Conservation (phyloP, 2,113 vertebrate species). For the Herpailurus yagouaroundi region DNA sequence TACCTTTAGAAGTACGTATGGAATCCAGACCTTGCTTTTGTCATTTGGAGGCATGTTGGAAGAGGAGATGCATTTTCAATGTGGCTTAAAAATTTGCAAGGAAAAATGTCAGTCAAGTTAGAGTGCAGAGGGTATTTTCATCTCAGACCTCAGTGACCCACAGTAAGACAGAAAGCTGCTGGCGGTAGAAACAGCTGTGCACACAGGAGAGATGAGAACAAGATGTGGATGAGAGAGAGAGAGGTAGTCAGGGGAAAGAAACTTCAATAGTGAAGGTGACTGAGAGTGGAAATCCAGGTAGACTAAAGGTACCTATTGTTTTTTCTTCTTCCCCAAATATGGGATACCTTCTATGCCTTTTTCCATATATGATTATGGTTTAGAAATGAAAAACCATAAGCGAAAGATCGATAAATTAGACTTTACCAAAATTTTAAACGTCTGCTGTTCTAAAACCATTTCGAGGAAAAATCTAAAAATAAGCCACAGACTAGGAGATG, state of each 20-base stretch:
- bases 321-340: background rate
- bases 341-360: background rate
- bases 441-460: conserved; percentile 11
- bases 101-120: background rate
- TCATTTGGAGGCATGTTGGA: background rate
- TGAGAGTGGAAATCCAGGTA: background rate
- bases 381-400: background rate
- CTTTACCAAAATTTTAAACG: conserved; percentile 1
- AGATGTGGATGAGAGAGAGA: background rate
- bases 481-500: background rate
- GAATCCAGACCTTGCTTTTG: background rate
- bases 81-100: background rate
- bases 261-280: background rate
- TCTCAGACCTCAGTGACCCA: background rate
- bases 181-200: background rate
- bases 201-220: background rate
- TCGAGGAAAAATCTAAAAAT: background rate
- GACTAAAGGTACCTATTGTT: background rate
- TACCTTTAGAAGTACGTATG: background rate
- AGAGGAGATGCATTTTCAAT: background rate
- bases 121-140: background rate
- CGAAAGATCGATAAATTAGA: background rate
- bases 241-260: background rate
- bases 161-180: background rate
- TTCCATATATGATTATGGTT: background rate